Evolutionary conservation across 2,797 vertebrate species (phyloP).

Genomic region (Lepilemur septentrionalis): DNA sequence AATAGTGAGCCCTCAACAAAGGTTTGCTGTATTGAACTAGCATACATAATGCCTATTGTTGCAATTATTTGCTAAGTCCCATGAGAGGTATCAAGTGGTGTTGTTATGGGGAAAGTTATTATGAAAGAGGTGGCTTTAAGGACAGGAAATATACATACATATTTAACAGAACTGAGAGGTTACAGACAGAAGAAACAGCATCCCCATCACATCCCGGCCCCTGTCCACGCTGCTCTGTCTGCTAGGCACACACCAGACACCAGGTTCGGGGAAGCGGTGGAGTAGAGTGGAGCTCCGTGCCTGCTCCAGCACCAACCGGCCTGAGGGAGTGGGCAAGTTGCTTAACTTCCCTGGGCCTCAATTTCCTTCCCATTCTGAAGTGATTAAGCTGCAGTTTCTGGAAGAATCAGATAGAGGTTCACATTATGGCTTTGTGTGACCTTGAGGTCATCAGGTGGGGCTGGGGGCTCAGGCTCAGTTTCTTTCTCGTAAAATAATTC

Average conservation of each 20-base stretch:
- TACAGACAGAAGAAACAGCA: neutral
- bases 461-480: neutral
- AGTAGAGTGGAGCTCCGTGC: neutral
- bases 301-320: neutral
- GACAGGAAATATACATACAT: neutral
- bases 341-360: neutral
- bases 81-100: neutral
- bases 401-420: neutral
- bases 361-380: neutral
- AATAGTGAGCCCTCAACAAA: neutral
- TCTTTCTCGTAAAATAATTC: constrained; percentile 20
- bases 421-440: neutral
- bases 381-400: neutral
- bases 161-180: neutral
- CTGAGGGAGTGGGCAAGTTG: neutral
- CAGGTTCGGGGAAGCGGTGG: neutral
- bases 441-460: neutral
- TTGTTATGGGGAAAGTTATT: neutral
- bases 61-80: neutral
- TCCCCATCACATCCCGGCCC: too few species aligned
- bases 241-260: neutral
- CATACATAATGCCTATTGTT: neutral
- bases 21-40: neutral
- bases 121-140: neutral
- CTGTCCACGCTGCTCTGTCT: too few species aligned